Percentiles rank a stretch among this genome's conserved stretches.
phyloP scores from a whole-genome alignment of 2,113 vertebrate genomes.

The Ctenomys sociabilis region DNA sequence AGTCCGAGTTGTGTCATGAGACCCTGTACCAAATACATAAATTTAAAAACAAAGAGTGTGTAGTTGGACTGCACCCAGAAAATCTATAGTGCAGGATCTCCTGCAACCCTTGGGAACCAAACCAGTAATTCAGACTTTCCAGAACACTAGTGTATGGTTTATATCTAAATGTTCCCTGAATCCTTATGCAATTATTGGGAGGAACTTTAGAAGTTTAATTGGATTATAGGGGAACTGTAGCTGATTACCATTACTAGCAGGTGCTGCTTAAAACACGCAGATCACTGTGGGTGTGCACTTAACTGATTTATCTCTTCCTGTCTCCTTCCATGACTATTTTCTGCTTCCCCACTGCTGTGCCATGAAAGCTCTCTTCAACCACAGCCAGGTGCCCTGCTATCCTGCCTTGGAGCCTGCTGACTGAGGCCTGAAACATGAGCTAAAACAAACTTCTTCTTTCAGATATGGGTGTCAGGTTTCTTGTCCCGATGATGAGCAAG shows the following conservation, averaged over 20 bases:
- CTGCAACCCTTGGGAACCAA: background rate
- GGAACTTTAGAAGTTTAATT: background rate
- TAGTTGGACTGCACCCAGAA: background rate
- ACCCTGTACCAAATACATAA: too few relatives aligned
- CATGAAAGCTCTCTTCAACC: background rate
- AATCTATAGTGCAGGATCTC: background rate
- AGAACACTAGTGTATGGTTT: background rate
- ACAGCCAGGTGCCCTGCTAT: background rate
- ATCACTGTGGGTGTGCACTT: background rate
- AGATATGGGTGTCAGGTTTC: background rate
- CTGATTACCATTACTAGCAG: background rate
- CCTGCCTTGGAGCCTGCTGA: background rate
- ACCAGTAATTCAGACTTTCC: background rate
- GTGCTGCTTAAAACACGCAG: background rate
- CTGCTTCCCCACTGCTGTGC: background rate
- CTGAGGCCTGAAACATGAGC: background rate
- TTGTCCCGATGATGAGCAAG: background rate
- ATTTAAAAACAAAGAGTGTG: background rate
- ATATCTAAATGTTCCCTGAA: background rate
- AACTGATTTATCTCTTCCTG: background rate
- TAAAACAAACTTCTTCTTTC: background rate
- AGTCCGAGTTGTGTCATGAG: too few relatives aligned
- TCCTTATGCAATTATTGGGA: background rate
- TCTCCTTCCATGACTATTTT: background rate
- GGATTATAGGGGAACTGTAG: background rate